phyloP scores from a whole-genome alignment of 2,888 invertebrate genomes.

The Drepana falcataria region DNA sequence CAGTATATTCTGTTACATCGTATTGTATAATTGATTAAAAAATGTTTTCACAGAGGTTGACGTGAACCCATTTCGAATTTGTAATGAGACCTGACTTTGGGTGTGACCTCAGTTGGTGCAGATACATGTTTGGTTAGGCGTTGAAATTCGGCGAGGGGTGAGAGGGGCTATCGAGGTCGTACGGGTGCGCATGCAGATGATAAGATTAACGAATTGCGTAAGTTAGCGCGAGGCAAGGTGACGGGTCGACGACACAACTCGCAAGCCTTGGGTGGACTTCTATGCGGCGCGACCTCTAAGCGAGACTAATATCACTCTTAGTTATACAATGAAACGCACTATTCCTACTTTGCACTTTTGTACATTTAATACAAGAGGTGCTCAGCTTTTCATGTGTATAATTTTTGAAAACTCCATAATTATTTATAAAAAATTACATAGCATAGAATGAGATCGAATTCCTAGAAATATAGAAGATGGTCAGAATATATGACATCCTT shows the following conservation, averaged over 20 bases:
- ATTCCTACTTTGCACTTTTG: background rate
- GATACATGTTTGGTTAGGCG: constrained; percentile 27
- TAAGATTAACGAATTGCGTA: constrained; percentile 77
- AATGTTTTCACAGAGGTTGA: background rate
- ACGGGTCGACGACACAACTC: constrained; percentile 72
- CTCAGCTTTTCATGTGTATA: too few relatives aligned
- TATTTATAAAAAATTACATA: too few relatives aligned
- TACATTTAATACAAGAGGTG: background rate
- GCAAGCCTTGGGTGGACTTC: constrained; percentile 68
- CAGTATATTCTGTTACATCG: background rate
- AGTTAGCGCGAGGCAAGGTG: constrained; percentile 71
- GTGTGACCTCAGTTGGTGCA: constrained; percentile 32
- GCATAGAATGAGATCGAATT: too few relatives aligned
- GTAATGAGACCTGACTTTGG: constrained; percentile 31
- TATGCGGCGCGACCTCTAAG: constrained; percentile 62
- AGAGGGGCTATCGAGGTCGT: constrained; percentile 57
- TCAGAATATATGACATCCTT: too few relatives aligned
- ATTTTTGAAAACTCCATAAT: too few relatives aligned
- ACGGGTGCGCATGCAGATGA: constrained; percentile 69
- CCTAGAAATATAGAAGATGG: too few relatives aligned
- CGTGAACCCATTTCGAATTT: constrained; percentile 26
- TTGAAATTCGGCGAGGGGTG: constrained; percentile 62
- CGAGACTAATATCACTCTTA: constrained; percentile 43
- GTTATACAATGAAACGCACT: background rate
- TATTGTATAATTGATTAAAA: background rate